Percentiles rank a stretch among this genome's conserved stretches.
phyloP scores from a whole-genome alignment of 2,888 invertebrate species.

The Drepanosiphum platanoidis region DNA sequence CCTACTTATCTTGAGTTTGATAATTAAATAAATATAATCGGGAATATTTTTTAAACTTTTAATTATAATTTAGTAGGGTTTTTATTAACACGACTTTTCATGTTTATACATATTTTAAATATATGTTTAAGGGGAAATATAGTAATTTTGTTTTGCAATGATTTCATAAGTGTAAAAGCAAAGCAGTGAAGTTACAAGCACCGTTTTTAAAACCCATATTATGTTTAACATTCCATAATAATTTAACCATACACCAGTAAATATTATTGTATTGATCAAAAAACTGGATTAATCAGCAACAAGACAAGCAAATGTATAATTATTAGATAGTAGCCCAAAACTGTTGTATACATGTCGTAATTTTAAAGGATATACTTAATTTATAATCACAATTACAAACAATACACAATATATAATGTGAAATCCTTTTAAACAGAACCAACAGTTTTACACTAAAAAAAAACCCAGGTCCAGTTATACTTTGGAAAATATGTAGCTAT shows the following conservation, averaged over 20 bases:
- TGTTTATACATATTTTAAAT: not conserved
- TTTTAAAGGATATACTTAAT: not conserved
- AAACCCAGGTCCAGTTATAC: slow-evolving; percentile 39
- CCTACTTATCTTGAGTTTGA: not conserved
- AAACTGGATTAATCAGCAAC: slow-evolving; percentile 6
- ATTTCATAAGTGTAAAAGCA: slow-evolving; percentile 46
- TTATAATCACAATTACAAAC: not conserved
- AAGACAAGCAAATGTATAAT: slow-evolving; percentile 20
- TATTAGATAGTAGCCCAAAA: slow-evolving; percentile 26
- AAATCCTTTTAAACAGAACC: not conserved
- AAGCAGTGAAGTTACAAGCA: slow-evolving; percentile 55
- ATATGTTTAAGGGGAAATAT: not conserved
- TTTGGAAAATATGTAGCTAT: not conserved
- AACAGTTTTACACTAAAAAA: not conserved
- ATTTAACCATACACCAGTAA: slow-evolving; percentile 11
- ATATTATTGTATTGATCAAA: not conserved
- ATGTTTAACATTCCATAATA: slow-evolving; percentile 22
- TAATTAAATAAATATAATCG: too few species aligned
- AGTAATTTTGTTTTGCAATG: slow-evolving; percentile 37
- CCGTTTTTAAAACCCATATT: not conserved
- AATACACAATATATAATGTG: not conserved
- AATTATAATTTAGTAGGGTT: not conserved
- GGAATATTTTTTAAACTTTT: not conserved
- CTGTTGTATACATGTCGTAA: not conserved
- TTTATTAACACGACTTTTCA: not conserved